A percentile compares a stretch with the other conserved stretches of the same genome.
These are phyloP conservation scores for Catostylus mosaicus DNA, from an alignment of 30 jellyfish, hydroid and myxozoan species.

Conservation along the genomic window DNA sequence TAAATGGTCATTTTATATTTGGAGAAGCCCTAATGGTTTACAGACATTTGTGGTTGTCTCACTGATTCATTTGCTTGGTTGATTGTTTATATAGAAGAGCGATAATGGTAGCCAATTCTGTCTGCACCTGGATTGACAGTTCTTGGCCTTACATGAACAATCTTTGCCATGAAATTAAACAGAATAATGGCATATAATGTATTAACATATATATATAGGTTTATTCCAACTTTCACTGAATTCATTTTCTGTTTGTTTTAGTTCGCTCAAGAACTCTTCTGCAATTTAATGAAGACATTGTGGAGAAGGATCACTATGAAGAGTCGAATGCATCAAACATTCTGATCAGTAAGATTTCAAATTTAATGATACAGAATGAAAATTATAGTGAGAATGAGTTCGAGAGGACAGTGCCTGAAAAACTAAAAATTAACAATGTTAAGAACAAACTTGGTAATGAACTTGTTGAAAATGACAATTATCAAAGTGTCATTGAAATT, in stretches of 20 bases:
- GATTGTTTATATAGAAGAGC: too few relatives aligned
- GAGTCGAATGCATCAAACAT: slow-evolving; percentile 67
- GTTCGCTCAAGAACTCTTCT: slow-evolving; percentile 93
- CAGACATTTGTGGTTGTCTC: too few relatives aligned
- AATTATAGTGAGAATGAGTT: slow-evolving; percentile 18
- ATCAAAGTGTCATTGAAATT: slow-evolving; percentile 61
- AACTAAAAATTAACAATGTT: neutral
- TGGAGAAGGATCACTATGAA: slow-evolving; percentile 72
- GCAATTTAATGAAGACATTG: slow-evolving; percentile 61
- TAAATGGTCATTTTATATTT: too few relatives aligned
- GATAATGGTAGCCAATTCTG: too few relatives aligned
- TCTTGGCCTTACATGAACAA: too few relatives aligned
- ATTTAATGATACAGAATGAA: slow-evolving; percentile 46
- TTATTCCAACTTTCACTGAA: too few relatives aligned
- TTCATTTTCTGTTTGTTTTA: slow-evolving; percentile 6
- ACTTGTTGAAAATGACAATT: neutral
- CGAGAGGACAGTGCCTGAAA: slow-evolving; percentile 7
- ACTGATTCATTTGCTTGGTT: too few relatives aligned
- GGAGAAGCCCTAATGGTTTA: too few relatives aligned
- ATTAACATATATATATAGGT: too few relatives aligned
- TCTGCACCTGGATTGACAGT: too few relatives aligned
- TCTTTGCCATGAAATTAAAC: too few relatives aligned
- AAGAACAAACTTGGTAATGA: slow-evolving; percentile 18
- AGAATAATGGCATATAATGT: too few relatives aligned
- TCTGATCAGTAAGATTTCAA: slow-evolving; percentile 58